phyloP scores from a whole-genome alignment of 1,140 invertebrate species.

The Bombus superbus region DNA sequence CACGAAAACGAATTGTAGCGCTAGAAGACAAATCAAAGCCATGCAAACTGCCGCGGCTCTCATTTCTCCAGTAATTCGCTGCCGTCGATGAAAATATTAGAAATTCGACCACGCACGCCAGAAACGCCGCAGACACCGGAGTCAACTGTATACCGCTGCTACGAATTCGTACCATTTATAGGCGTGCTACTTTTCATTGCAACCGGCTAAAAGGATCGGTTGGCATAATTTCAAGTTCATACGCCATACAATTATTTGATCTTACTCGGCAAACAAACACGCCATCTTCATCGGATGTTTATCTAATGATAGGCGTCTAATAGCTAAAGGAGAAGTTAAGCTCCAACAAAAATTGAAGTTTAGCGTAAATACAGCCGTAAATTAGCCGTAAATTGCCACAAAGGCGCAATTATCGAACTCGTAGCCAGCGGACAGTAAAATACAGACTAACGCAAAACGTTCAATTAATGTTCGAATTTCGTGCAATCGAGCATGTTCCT shows the following conservation, averaged over 20 bases:
- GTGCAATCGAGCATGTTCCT: not conserved
- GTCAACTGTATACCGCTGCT: not conserved
- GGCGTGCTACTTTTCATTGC: not conserved
- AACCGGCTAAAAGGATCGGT: too few species aligned
- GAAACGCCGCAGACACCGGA: not conserved
- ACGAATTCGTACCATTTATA: constrained; percentile 5
- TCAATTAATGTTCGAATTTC: not conserved
- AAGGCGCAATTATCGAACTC: not conserved
- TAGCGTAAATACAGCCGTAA: not conserved
- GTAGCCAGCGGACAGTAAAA: not conserved
- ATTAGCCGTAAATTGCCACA: not conserved
- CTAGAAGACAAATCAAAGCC: not conserved
- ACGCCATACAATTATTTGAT: not conserved
- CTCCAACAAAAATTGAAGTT: not conserved
- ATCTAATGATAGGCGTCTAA: not conserved
- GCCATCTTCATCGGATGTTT: not conserved
- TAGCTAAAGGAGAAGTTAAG: not conserved
- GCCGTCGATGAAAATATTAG: too few species aligned
- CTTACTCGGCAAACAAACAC: not conserved
- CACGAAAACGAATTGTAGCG: not conserved
- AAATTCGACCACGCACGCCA: too few species aligned
- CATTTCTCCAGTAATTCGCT: not conserved
- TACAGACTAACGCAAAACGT: not conserved
- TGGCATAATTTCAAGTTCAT: not conserved
- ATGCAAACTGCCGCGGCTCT: not conserved